Evolutionary conservation across 2,888 invertebrate species (phyloP).

Genomic region (Synanthedon andrenaeformis): DNA sequence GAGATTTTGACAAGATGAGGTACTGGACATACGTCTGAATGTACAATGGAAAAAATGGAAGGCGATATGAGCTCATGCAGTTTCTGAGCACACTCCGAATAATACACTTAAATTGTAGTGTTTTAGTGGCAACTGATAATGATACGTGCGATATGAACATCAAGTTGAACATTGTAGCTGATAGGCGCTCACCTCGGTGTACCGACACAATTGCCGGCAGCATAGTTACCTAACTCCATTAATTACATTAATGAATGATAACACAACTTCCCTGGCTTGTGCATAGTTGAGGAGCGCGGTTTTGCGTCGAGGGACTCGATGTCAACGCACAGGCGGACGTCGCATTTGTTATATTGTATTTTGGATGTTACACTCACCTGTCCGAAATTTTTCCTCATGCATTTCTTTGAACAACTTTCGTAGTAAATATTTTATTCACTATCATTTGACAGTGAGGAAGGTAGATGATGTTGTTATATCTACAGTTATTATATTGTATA

Average conservation of each 20-base stretch:
- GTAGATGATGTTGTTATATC: too few relatives aligned
- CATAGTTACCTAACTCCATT: constrained; percentile 53
- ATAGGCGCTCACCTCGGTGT: not conserved
- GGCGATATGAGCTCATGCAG: too few relatives aligned
- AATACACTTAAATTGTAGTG: too few relatives aligned
- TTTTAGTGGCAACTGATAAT: too few relatives aligned
- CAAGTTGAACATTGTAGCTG: not conserved
- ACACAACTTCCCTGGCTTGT: constrained; percentile 27
- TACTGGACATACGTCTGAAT: too few relatives aligned
- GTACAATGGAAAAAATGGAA: too few relatives aligned
- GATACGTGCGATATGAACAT: not conserved
- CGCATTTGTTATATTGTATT: not conserved
- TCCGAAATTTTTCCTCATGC: not conserved
- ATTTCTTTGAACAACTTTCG: not conserved
- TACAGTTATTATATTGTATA: too few relatives aligned
- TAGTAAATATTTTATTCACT: too few relatives aligned
- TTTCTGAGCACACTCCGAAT: too few relatives aligned
- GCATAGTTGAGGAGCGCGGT: constrained; percentile 35
- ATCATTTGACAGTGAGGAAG: too few relatives aligned
- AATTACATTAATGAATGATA: constrained; percentile 54
- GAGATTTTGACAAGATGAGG: too few relatives aligned
- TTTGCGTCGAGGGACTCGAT: constrained; percentile 4
- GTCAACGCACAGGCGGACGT: constrained; percentile 1
- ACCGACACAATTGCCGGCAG: constrained; percentile 4
- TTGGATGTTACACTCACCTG: not conserved